These are phyloP conservation scores for Heliocidaris erythrogramma DNA, from an alignment of 35 echinoderm and acorn worm species.

Conservation along the genomic window DNA sequence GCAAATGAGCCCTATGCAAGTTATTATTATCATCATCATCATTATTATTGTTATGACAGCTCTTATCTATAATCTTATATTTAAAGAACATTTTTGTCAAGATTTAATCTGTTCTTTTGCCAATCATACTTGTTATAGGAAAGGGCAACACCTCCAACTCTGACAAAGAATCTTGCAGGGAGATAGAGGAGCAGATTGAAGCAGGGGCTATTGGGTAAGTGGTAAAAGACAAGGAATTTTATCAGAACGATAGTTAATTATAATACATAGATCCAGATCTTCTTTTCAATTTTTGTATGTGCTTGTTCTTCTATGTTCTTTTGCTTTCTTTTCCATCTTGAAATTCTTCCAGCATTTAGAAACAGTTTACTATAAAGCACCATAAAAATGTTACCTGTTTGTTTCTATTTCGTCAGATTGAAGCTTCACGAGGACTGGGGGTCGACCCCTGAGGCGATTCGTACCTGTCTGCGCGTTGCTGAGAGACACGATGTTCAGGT, in stretches of 20 bases:
- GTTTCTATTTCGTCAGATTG: constrained; percentile 57
- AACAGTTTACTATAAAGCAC: too few species aligned
- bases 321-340: too few species aligned
- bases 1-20: too few species aligned
- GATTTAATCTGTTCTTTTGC: not conserved
- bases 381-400: not conserved
- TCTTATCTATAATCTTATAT: too few species aligned
- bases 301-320: too few species aligned
- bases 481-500: constrained; percentile 77
- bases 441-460: constrained; percentile 80
- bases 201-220: constrained; percentile 81
- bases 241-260: too few species aligned
- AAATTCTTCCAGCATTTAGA: too few species aligned
- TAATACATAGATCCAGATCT: too few species aligned
- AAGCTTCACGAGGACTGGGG: constrained; percentile 93
- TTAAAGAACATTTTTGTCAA: too few species aligned
- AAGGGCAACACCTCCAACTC: constrained; percentile 75
- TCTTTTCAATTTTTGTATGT: too few species aligned
- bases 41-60: too few species aligned
- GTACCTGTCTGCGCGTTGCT: constrained; percentile 73
- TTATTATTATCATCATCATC: too few species aligned
- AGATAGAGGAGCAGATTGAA: constrained; percentile 77
- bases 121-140: constrained; percentile 36
- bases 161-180: constrained; percentile 30
- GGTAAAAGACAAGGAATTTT: not conserved